Evolutionary conservation across 1,140 invertebrate species (phyloP), one percentile per base, ranked within the genome.

Genomic region (Cydia strobilella): DNA sequence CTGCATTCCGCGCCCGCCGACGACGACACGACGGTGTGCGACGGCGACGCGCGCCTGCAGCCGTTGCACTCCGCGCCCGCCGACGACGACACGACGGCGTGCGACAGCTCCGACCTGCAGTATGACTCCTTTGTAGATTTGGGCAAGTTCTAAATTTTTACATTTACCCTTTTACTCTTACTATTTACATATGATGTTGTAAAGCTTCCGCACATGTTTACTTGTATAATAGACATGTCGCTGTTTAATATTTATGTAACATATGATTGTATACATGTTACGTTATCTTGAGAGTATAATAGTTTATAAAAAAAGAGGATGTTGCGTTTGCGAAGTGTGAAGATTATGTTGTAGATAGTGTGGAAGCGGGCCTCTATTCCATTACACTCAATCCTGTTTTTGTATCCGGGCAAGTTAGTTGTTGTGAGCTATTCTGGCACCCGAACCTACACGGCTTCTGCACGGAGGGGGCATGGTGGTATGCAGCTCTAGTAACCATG

Each of bases 41-140:
- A 92, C 39, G 83, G 72, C 20, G 9, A n/a, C 42, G 71, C 81
- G 75, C 78, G 77, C 62, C 76, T 75, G 54, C 74, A 84, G 45
- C 80, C 80, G 74, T 75, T 79, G n/a, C 72, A 78, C n/a, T 80
- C 15, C 75, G 73, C 69, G 73, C 82, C 48, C 48, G 72, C 84
- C 48, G 88, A 88, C 12, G 84, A 89, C 31, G 76, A 84, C 20
- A 78, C 31, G 1, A 74, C 80, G 45, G 25, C 86, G 23, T 87
- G 85, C 59, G 90, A 91, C 79, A 82, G 81, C 75, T 86, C 82
- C 72, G 90, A 92, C 72, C 79, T 92, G 35, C 90, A 92, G 78
- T 92, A 92, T 77, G 90, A 91, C 69, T 92, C 90, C 66, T 90
- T 90, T 80, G 86, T 92, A 82, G 90, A 92, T 79, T 89, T 92